These are phyloP conservation scores for Drosophila parvula DNA, from an alignment of 1,140 invertebrate genomes.

Conservation along the genomic window DNA sequence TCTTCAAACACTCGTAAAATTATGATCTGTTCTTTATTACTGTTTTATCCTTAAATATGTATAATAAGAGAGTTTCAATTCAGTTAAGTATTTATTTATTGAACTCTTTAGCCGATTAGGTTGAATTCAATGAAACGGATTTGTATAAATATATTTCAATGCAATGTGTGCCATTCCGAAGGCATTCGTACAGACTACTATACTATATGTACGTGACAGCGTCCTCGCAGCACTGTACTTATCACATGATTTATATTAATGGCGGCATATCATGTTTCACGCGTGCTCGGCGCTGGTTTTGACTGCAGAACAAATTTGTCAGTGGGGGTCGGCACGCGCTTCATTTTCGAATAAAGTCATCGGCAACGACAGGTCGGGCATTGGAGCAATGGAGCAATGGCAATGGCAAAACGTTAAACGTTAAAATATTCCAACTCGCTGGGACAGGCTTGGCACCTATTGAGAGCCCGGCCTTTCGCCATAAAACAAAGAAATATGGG, in stretches of 20 bases:
- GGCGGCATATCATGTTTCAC: conserved; percentile 83
- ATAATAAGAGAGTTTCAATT: background rate
- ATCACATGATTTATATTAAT: conserved; percentile 84
- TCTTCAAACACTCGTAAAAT: background rate
- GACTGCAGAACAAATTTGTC: conserved; percentile 81
- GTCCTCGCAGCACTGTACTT: conserved; percentile 65
- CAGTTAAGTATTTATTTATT: background rate
- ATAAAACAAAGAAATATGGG: conserved; percentile 52
- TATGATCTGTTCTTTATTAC: background rate
- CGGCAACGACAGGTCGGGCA: conserved; percentile 65
- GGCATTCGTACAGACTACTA: conserved; percentile 33
- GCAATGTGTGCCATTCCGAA: conserved; percentile 28
- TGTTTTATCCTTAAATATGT: background rate
- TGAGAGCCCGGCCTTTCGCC: conserved; percentile 48
- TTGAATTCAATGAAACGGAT: background rate
- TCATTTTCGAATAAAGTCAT: conserved; percentile 77
- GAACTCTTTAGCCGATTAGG: background rate
- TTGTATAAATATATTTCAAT: conserved; percentile 26
- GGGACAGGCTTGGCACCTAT: conserved; percentile 53
- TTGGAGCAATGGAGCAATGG: conserved; percentile 38
- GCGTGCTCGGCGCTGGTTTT: conserved; percentile 78
- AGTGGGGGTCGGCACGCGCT: conserved; percentile 84
- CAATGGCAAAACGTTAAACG: conserved; percentile 24
- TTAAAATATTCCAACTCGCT: conserved; percentile 20
- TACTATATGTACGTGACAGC: conserved; percentile 29